Evolutionary conservation across 2,113 vertebrate genomes (phyloP).

Genomic region (Polyodon spathula): DNA sequence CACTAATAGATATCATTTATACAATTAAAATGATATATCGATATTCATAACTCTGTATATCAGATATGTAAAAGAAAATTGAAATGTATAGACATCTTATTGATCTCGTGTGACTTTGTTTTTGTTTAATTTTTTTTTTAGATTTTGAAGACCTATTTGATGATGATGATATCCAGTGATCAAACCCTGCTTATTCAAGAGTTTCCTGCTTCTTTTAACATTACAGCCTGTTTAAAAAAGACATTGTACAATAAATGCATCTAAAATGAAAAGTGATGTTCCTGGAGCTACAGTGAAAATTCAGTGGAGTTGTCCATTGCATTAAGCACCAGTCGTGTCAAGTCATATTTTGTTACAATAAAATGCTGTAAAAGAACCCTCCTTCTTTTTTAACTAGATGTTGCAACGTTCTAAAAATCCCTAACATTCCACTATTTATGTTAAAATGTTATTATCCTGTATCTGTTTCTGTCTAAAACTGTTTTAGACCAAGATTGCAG

Average conservation of each 20-base stretch:
- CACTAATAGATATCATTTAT: too few relatives aligned
- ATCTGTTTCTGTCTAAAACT: slow-evolving; percentile 43
- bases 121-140: slow-evolving; percentile 29
- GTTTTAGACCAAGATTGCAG: slow-evolving; percentile 48
- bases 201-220: neutral
- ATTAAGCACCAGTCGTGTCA: too few relatives aligned
- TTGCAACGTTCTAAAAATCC: slow-evolving; percentile 33
- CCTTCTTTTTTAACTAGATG: slow-evolving; percentile 38
- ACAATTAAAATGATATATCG: too few relatives aligned
- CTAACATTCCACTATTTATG: slow-evolving; percentile 43
- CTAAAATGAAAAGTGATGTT: too few relatives aligned
- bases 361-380: slow-evolving; percentile 32
- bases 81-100: too few relatives aligned
- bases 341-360: slow-evolving; percentile 44
- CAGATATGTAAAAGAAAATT: too few relatives aligned
- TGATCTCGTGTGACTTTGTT: slow-evolving; percentile 4
- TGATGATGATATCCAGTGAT: slow-evolving; percentile 79
- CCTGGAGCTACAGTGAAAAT: too few relatives aligned
- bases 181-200: neutral
- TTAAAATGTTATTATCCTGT: slow-evolving; percentile 50
- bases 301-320: too few relatives aligned
- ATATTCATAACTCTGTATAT: too few relatives aligned
- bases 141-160: slow-evolving; percentile 86
- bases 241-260: too few relatives aligned
- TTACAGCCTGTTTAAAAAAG: neutral